Evolutionary conservation across 2,113 vertebrate species (phyloP).

Genomic region (Danionella cerebrum): DNA sequence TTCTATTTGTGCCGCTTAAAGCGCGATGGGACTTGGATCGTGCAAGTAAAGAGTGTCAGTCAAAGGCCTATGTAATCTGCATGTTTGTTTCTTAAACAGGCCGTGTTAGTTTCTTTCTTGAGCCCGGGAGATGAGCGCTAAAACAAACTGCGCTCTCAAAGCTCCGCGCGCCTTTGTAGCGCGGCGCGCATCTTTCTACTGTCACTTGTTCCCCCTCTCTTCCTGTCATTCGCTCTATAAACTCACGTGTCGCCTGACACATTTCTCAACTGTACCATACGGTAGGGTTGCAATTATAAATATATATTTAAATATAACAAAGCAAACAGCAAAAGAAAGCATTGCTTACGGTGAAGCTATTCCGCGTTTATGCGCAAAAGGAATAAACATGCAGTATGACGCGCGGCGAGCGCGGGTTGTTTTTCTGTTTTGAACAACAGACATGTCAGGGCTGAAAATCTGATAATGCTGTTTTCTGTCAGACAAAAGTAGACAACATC

Average conservation of each 20-base stretch:
- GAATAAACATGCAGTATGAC: constrained; percentile 30
- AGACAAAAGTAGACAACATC: constrained; percentile 21
- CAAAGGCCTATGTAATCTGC: constrained; percentile 67
- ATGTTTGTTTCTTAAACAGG: constrained; percentile 76
- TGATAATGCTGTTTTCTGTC: constrained; percentile 12
- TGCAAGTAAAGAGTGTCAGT: constrained; percentile 49
- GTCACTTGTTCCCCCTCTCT: constrained; percentile 69
- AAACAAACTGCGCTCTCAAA: constrained; percentile 75
- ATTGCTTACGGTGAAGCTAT: constrained; percentile 29
- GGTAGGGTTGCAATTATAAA: constrained; percentile 71
- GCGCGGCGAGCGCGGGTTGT: constrained; percentile 12
- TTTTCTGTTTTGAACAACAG: constrained; percentile 28
- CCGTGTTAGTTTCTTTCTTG: constrained; percentile 59
- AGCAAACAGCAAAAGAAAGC: constrained; percentile 40
- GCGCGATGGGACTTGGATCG: constrained; percentile 57
- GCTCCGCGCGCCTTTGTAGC: constrained; percentile 65
- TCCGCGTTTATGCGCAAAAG: constrained; percentile 33
- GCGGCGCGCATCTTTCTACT: constrained; percentile 74
- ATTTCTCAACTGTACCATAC: constrained; percentile 55
- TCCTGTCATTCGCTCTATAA: constrained; percentile 67
- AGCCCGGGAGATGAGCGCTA: constrained; percentile 66
- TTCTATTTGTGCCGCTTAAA: constrained; percentile 39
- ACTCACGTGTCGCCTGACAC: constrained; percentile 67
- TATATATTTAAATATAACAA: constrained; percentile 42
- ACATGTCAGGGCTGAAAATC: constrained; percentile 12